phyloP scores from a whole-genome alignment of 2,888 invertebrate genomes.

The Rotaria socialis region DNA sequence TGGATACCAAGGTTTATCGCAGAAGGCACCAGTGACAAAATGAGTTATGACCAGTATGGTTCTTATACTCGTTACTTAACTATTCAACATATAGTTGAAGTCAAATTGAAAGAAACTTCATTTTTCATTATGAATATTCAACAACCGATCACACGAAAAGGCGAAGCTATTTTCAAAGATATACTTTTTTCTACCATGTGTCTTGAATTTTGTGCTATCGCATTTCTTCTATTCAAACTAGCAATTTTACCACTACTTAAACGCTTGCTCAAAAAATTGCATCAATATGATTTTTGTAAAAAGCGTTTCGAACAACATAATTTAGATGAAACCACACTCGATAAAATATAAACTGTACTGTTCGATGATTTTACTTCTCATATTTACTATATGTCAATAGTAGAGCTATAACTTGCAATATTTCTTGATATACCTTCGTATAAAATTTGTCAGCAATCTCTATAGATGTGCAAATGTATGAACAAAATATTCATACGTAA shows the following conservation, averaged over 20 bases:
- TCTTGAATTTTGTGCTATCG: neutral
- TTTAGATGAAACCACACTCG: no score
- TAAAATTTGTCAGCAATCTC: no score
- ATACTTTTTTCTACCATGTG: neutral
- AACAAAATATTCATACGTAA: no score
- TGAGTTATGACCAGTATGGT: neutral
- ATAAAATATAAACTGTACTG: no score
- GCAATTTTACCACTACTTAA: neutral
- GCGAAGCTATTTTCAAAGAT: neutral
- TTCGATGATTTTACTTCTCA: no score
- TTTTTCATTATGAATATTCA: slow-evolving; percentile 1
- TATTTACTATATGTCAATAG: no score
- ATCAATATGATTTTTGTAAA: no score
- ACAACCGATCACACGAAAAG: neutral
- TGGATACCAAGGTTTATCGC: neutral
- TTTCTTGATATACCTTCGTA: no score
- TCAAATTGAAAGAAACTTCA: neutral
- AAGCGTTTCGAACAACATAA: no score
- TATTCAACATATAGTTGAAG: neutral
- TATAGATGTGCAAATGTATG: no score
- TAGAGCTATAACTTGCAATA: no score
- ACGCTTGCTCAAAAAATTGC: no score
- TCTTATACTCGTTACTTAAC: neutral
- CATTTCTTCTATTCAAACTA: neutral
- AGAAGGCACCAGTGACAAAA: neutral